Conservation (phyloP, 1,140 invertebrate genomes). For the Plutomurus gul region DNA sequence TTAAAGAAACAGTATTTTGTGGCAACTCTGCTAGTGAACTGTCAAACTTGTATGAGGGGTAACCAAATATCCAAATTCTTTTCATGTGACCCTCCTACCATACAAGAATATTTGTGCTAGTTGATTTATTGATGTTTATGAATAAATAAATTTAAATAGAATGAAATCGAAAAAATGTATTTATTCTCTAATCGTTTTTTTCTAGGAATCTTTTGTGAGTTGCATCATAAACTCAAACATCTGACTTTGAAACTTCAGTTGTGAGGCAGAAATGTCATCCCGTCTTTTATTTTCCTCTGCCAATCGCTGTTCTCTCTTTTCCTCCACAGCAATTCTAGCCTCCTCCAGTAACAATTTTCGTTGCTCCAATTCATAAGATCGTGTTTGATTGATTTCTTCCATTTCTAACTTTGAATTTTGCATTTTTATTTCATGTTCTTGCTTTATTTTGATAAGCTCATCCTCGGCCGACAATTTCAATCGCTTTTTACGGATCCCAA, state of each 20-base stretch:
- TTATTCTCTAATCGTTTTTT: too few species aligned
- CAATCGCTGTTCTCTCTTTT: not conserved
- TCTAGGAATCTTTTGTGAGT: too few species aligned
- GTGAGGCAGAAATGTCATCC: not conserved
- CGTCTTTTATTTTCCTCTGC: not conserved
- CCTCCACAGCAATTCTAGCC: not conserved
- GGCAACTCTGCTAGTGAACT: not conserved
- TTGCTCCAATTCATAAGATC: too few species aligned
- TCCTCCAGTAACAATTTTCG: not conserved
- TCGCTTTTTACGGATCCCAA: not conserved
- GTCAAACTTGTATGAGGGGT: not conserved
- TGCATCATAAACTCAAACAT: not conserved
- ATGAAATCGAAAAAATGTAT: too few species aligned
- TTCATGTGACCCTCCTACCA: not conserved
- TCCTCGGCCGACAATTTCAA: not conserved
- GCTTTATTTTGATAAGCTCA: not conserved
- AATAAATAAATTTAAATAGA: too few species aligned
- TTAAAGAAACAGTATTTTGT: not conserved
- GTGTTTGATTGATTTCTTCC: too few species aligned
- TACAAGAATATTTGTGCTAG: not conserved
- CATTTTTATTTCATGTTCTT: not conserved
- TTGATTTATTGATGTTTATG: too few species aligned
- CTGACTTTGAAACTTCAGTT: not conserved
- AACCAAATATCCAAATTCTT: slow-evolving; percentile 14
- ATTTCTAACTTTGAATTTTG: too few species aligned